Evolutionary conservation across 2,113 vertebrate species (phyloP).

Genomic region (Apodemus sylvaticus): DNA sequence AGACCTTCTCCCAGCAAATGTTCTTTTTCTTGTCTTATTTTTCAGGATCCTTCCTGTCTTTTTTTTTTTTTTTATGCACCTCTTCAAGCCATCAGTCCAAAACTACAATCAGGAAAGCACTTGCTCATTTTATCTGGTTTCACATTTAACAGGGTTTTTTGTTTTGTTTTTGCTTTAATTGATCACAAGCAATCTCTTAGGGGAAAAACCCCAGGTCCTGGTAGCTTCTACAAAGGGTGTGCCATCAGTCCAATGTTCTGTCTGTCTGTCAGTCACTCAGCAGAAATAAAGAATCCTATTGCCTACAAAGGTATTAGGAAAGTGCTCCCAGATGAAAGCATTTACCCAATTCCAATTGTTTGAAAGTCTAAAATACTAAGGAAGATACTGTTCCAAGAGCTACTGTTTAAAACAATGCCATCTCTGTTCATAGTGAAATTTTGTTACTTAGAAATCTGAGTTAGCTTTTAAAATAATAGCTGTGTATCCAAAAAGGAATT

Average conservation of each 20-base stretch:
- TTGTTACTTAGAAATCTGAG: slow-evolving; percentile 75
- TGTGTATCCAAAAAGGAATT: slow-evolving; percentile 79
- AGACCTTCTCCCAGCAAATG: not conserved
- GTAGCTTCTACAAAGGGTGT: slow-evolving; percentile 1
- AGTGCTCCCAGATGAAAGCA: slow-evolving; percentile 85
- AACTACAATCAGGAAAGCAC: not conserved
- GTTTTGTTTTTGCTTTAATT: not conserved
- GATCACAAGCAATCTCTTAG: not conserved
- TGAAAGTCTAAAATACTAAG: slow-evolving; percentile 83
- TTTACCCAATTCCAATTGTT: slow-evolving; percentile 86
- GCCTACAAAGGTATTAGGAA: slow-evolving; percentile 84
- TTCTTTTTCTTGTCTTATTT: slow-evolving; percentile 6
- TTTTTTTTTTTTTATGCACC: not conserved
- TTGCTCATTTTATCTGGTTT: slow-evolving; percentile 39
- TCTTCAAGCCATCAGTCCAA: not conserved
- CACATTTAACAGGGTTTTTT: slow-evolving; percentile 38
- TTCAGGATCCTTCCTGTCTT: not conserved
- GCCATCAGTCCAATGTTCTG: slow-evolving; percentile 13
- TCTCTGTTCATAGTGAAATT: slow-evolving; percentile 76
- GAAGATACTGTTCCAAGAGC: slow-evolving; percentile 78
- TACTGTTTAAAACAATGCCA: slow-evolving; percentile 85
- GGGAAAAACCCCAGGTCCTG: not conserved
- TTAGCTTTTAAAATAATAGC: slow-evolving; percentile 79
- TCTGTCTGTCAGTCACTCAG: slow-evolving; percentile 66
- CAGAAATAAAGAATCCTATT: slow-evolving; percentile 71